These are phyloP conservation scores for Heliconius melpomene DNA, from an alignment of 1,140 invertebrate genomes.

Conservation along the genomic window DNA sequence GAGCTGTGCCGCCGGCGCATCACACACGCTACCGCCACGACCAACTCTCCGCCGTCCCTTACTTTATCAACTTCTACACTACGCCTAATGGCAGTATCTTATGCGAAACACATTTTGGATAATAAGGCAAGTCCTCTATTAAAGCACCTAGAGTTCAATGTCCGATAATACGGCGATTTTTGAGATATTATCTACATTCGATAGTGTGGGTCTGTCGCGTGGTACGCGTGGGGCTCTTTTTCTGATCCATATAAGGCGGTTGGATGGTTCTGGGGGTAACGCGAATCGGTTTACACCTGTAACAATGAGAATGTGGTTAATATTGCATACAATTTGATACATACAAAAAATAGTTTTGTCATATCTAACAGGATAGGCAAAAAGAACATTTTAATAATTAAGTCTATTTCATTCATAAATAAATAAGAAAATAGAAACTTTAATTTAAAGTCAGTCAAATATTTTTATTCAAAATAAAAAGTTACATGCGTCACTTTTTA, in stretches of 20 bases:
- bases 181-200: slow-evolving; percentile 65
- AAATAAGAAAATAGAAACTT: too few relatives aligned
- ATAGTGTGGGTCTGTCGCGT: slow-evolving; percentile 63
- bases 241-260: slow-evolving; percentile 75
- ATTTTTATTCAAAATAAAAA: too few relatives aligned
- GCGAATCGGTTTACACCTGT: slow-evolving; percentile 50
- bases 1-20: slow-evolving; percentile 64
- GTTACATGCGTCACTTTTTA: too few relatives aligned
- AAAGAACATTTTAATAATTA: background rate
- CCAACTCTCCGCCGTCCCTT: slow-evolving; percentile 44
- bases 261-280: slow-evolving; percentile 45
- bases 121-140: slow-evolving; percentile 57
- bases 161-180: slow-evolving; percentile 45
- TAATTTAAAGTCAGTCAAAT: too few relatives aligned
- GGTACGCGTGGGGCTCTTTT: slow-evolving; percentile 62
- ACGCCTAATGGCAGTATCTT: slow-evolving; percentile 44
- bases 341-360: too few relatives aligned
- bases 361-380: background rate
- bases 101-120: slow-evolving; percentile 50
- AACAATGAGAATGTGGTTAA: slow-evolving; percentile 50
- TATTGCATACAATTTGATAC: background rate
- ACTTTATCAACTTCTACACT: slow-evolving; percentile 31
- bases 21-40: slow-evolving; percentile 50
- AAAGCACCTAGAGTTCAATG: slow-evolving; percentile 54
- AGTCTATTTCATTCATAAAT: background rate